Base-by-base conservation (phyloP, 2,888 invertebrate species). In the Nysson spinosus region DNA sequence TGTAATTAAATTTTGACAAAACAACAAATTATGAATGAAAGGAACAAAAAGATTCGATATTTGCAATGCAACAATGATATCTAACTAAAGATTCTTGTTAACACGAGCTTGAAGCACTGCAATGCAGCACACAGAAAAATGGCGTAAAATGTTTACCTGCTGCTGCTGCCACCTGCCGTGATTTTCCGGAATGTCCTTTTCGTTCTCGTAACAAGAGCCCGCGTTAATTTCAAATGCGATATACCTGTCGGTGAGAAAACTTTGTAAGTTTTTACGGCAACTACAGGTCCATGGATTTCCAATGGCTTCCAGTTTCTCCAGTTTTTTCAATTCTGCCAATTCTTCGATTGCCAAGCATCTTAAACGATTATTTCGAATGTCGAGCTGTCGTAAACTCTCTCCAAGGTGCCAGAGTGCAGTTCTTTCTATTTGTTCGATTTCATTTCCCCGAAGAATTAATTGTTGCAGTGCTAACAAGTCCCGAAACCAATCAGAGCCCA, bases 201-300 rank as follows among this genome's bases (percentile, higher is more conserved):
- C 58, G 11, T 22, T 61, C 0, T 68, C 52, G 12, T 72, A 65
- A 46, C 78, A 80, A 5, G 65, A 44, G 0, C 70, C 72, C 0
- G 57, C 61, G 19, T 65, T 70, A 0, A 81, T 77, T 3, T 75
- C 71, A 22, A 77, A 83, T 1, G 72, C 81, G 5, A 82, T 61
- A 2, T 67, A 63, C n/a, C 16, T 67, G 1, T 49, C 47, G 0
- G 24, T 55, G 5, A 83, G 42, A 19, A 70, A 74, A 12, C 28
- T 57, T 24, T 72, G 65, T 6, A 83, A 54, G 22, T 75, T 60
- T 0, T 35, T 24, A 1, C 63, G 68, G 16, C 83, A 83, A 0
- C 34, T 52, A 40, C 83, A 83, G 0, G 54, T 44, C 83, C 82
- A 82, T 0, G 82, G 80, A 65, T 83, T 83, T 3, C 68, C 75